Conservation (phyloP, 2,113 vertebrate species). For the Rhodinocichla rosea region DNA sequence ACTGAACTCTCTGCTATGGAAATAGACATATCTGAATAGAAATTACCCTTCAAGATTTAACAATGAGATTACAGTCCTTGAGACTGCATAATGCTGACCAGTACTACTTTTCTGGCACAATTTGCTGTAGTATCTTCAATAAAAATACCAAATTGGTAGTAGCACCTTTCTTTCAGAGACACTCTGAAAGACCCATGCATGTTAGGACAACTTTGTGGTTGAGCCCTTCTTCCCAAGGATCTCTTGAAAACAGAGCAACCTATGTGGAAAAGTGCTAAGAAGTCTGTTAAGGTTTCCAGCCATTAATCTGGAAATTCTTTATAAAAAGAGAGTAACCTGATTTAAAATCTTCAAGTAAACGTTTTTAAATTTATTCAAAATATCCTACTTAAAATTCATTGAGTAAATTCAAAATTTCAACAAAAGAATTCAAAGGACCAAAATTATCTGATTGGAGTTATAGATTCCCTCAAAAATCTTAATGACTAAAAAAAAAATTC, state of each 20-base stretch:
- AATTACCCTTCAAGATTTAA: conserved; percentile 36
- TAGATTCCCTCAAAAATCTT: background rate
- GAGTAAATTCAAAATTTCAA: conserved; percentile 28
- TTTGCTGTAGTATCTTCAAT: background rate
- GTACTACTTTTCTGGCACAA: background rate
- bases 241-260: background rate
- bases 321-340: background rate
- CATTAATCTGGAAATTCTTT: background rate
- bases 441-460: background rate
- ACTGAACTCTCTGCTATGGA: conserved; percentile 10
- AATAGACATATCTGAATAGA: conserved; percentile 7
- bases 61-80: conserved; percentile 35
- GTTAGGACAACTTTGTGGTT: background rate
- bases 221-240: background rate
- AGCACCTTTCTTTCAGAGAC: background rate
- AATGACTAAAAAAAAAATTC: background rate
- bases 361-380: conserved; percentile 33
- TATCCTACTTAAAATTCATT: background rate
- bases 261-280: background rate
- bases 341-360: conserved; percentile 1
- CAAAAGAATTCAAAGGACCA: background rate
- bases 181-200: background rate
- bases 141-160: background rate
- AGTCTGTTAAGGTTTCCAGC: background rate
- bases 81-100: background rate